A percentile compares a stretch with the other conserved stretches of the same genome.
phyloP scores from a whole-genome alignment of 2,888 invertebrate genomes.

The Drosophila melanosoma region DNA sequence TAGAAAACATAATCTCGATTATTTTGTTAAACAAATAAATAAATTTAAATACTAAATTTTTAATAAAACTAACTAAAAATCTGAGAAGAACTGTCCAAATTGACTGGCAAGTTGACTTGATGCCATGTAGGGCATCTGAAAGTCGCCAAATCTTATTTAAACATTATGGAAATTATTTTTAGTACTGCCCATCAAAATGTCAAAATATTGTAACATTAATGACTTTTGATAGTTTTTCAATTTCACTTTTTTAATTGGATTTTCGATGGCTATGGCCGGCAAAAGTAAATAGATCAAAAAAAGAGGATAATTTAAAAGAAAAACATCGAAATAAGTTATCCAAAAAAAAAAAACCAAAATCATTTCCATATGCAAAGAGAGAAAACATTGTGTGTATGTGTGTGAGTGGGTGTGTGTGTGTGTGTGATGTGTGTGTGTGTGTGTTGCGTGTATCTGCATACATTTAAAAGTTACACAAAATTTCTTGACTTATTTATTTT shows the following conservation, averaged over 20 bases:
- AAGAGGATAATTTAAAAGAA: not conserved
- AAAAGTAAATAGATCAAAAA: conserved; percentile 22
- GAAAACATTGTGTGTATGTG: not conserved
- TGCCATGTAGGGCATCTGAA: conserved; percentile 1
- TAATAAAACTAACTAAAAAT: not conserved
- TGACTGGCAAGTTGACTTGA: not conserved
- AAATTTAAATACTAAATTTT: not conserved
- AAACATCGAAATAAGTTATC: conserved; percentile 1
- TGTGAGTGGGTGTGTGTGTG: not conserved
- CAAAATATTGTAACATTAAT: conserved; percentile 48
- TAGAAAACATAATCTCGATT: not conserved
- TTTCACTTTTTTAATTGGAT: conserved; percentile 60
- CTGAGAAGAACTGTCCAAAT: not conserved
- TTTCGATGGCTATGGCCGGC: conserved; percentile 18
- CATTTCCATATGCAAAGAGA: conserved; percentile 75
- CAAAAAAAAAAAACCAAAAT: conserved; percentile 54
- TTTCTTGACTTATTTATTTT: conserved; percentile 65
- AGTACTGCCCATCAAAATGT: conserved; percentile 50
- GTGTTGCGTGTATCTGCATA: conserved; percentile 70
- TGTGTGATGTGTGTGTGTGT: not conserved
- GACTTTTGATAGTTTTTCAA: conserved; percentile 57
- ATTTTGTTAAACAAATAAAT: not conserved
- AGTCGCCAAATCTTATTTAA: not conserved
- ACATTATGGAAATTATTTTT: conserved; percentile 9
- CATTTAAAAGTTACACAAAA: conserved; percentile 63